Evolutionary conservation across 2,888 invertebrate genomes (phyloP).

Genomic region (Augochlorella aurata): DNA sequence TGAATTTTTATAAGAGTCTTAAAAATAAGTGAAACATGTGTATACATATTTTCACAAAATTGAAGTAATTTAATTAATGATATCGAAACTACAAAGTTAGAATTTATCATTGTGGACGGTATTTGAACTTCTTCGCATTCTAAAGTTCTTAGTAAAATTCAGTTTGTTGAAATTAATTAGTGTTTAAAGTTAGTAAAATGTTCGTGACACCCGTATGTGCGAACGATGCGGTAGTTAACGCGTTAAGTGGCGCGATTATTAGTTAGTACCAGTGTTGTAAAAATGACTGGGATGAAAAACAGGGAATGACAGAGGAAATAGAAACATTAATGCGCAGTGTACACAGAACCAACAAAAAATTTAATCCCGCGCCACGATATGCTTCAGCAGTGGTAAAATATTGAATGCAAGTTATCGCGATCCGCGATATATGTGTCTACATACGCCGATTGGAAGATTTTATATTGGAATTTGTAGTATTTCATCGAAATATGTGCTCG

Average conservation of each 20-base stretch:
- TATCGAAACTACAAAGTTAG: too few relatives aligned
- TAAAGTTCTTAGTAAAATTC: too few relatives aligned
- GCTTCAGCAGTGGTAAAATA: not conserved
- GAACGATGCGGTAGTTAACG: too few relatives aligned
- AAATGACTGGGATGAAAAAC: not conserved
- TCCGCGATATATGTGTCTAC: not conserved
- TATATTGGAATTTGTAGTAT: not conserved
- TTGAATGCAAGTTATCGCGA: not conserved
- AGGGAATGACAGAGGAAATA: not conserved
- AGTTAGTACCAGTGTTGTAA: not conserved
- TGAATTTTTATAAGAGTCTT: not conserved
- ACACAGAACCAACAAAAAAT: not conserved
- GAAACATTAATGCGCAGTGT: not conserved
- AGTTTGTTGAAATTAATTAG: too few relatives aligned
- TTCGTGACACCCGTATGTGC: too few relatives aligned
- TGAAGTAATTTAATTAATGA: too few relatives aligned
- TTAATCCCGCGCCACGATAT: not conserved
- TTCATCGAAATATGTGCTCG: not conserved
- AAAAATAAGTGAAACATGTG: too few relatives aligned
- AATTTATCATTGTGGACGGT: too few relatives aligned
- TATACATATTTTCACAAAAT: too few relatives aligned
- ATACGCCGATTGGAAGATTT: not conserved
- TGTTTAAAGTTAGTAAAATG: too few relatives aligned
- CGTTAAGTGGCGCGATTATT: not conserved
- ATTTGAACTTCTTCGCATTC: too few relatives aligned